Base-by-base conservation (phyloP, 2,888 invertebrate species). In the Mechanitis messenoides region DNA sequence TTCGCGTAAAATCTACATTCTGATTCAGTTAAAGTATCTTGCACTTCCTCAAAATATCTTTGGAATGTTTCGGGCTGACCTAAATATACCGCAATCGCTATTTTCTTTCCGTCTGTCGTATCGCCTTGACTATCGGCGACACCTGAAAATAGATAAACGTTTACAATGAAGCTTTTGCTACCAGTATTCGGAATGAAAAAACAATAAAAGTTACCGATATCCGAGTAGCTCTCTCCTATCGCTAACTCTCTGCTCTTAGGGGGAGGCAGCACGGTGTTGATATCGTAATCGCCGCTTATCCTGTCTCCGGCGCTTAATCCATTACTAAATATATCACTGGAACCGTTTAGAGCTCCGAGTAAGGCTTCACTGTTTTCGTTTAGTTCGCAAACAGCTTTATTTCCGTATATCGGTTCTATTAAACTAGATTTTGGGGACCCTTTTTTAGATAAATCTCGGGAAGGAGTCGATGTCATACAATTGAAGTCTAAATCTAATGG, bases 41-140 rank as follows among this genome's bases (percentile, higher is more conserved):
- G 91, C 60, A 92, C 90, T 76, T 93, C 93, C 78, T 93, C 93
- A 70, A 92, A 91, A 78, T 93, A 94, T 84, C 93, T 92, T 74
- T 87, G 87, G 86, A 94, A 95, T 74, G 93, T 93, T 74, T 95
- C 95, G 28, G 95, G 94, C 74, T 95, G 94, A 12, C 97, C 97
- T 65, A 97, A 90, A 76, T 96, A 96, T 55, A 97, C 96, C 3
- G 96, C 95, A 65, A 98, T 95, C 50, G 95, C 94, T 68, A 97
- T 95, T 76, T 95, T 92, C 85, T 97, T 97, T 59, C 97, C 96
- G 72, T 96, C 96, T 0, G 94, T 93, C 59, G 94, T 93, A 72
- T 94, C 93, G 33, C 92, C 91, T 73, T 92, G 87, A 70, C 92
- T 92, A 70, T 92, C 93, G 0, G 90, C 91, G 38, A 91, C 89